Base-by-base conservation (phyloP, 2,797 vertebrate genomes). In the Acanthurus tractus region DNA sequence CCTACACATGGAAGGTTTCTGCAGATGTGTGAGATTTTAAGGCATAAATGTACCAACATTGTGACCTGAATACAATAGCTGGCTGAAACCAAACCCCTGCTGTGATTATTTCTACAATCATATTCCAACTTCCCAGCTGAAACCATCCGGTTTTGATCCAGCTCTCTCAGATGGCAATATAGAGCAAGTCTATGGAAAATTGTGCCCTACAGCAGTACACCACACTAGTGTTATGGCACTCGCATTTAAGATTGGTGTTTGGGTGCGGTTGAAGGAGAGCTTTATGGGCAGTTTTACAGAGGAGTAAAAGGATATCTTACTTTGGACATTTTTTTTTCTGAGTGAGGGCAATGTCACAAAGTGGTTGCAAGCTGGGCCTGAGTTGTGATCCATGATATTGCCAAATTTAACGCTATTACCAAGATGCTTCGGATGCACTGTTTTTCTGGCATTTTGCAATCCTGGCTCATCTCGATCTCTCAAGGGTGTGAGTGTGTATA, bases 131-230 rank as follows among this genome's bases (percentile, higher is more conserved):
- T 83, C 65, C 62, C 36, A 40, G 58, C 64, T 86, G 53, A 82
- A 92, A 78, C 80, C 69, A 70, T 83, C 70, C 61, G 74, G 76
- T 88, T 83, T 79, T 58, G 46, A 89, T 83, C 78, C 70, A 59
- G 42, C 73, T 77, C 76, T 79, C 72, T 85, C 68, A 66, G 61
- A 86, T 80, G 76, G 84, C 78, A 83, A 88, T 92, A 86, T 88
- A 80, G 76, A 92, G 88, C 81, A 86, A 82, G 85, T 86, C 86
- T 92, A 92, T 87, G 84, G 89, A 89, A 90, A 93, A 93, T 93
- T 79, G 70, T 12, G 65, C 90, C 88, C 87, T 89, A 69, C 66
- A 91, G 90, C 90, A 80, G 87, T 91, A 88, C 89, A 89, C 83
- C 70, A 80, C 80, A 83, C 70, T 70, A 61, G 76, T 61, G 84